Conservation (phyloP, 2,797 vertebrate species). For the Sebastes itinus region DNA sequence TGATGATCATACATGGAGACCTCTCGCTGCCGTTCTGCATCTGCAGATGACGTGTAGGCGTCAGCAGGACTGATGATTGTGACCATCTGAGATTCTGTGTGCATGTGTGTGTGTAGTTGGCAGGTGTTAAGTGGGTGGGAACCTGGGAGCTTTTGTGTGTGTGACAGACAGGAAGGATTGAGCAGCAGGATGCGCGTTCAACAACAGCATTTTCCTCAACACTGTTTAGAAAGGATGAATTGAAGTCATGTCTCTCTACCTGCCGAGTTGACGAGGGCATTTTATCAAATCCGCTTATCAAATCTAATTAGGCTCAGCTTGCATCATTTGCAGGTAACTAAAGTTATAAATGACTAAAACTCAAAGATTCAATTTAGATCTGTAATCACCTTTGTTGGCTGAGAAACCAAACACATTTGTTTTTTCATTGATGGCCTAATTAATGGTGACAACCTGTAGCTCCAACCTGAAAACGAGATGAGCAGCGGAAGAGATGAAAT, state of each 20-base stretch:
- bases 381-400: conserved; percentile 39
- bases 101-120: not conserved
- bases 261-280: not conserved
- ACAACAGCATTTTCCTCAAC: not conserved
- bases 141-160: conserved; percentile 30
- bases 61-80: conserved; percentile 30
- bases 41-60: conserved; percentile 47
- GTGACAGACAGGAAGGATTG: conserved; percentile 27
- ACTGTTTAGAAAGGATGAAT: not conserved
- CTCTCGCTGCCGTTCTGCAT: not conserved
- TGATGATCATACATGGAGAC: not conserved
- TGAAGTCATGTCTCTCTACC: not conserved
- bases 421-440: conserved; percentile 22
- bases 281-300: conserved; percentile 1
- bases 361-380: conserved; percentile 14
- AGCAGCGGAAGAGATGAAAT: not conserved
- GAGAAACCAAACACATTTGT: not conserved
- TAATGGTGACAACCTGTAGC: conserved; percentile 8
- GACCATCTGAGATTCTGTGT: conserved; percentile 20
- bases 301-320: conserved; percentile 17
- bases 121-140: conserved; percentile 39
- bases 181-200: conserved; percentile 16
- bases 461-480: conserved; percentile 3
- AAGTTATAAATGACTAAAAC: conserved; percentile 17
- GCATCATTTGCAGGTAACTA: conserved; percentile 14